phyloP scores from a whole-genome alignment of 2,797 vertebrate species.

The Gouania willdenowi region DNA sequence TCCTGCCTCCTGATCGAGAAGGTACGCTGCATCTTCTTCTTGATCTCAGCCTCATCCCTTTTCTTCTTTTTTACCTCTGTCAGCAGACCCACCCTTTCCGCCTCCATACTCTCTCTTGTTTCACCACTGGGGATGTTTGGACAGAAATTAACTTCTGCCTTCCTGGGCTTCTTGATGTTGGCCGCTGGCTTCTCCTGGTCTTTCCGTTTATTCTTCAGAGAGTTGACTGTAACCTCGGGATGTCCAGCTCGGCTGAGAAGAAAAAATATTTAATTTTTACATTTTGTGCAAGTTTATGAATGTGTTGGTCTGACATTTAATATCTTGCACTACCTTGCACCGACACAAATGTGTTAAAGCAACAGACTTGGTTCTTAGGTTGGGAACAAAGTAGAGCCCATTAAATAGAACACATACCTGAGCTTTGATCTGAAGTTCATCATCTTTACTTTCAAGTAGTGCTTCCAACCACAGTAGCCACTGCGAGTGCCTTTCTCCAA shows the following conservation, averaged over 20 bases:
- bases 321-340: too few species aligned
- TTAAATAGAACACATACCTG: neutral
- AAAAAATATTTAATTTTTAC: neutral
- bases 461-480: constrained; percentile 33
- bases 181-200: constrained; percentile 21
- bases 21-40: constrained; percentile 28
- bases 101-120: constrained; percentile 31
- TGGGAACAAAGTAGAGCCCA: too few species aligned
- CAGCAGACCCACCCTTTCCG: constrained; percentile 33
- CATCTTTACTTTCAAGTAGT: constrained; percentile 34
- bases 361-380: too few species aligned
- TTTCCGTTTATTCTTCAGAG: constrained; percentile 19
- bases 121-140: constrained; percentile 20
- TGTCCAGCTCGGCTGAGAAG: constrained; percentile 20
- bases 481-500: constrained; percentile 16
- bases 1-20: constrained; percentile 17
- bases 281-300: neutral
- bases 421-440: constrained; percentile 22
- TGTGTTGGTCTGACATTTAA: neutral
- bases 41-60: constrained; percentile 10
- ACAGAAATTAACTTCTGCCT: constrained; percentile 37
- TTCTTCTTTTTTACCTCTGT: constrained; percentile 35
- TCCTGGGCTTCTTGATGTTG: constrained; percentile 26
- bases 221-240: too few species aligned
- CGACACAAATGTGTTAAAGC: too few species aligned